These are phyloP conservation scores for Volucella inanis DNA, from an alignment of 2,888 invertebrate species.

Conservation along the genomic window DNA sequence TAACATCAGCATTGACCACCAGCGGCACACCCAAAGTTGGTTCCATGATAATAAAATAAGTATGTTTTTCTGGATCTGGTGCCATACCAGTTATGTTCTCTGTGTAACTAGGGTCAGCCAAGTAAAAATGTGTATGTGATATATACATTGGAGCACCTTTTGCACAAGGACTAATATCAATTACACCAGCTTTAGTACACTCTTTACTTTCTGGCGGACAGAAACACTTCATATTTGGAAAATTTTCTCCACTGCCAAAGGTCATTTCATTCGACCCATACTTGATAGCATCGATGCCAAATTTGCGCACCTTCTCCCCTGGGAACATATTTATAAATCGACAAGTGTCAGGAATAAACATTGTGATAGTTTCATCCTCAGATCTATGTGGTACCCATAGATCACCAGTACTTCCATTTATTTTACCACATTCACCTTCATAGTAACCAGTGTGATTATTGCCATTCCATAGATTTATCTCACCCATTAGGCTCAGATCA, in stretches of 20 bases:
- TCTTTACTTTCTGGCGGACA: constrained; percentile 82
- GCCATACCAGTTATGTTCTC: constrained; percentile 86
- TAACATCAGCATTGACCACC: constrained; percentile 87
- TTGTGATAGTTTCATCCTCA: constrained; percentile 84
- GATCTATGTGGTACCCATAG: constrained; percentile 87
- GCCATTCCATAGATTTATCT: constrained; percentile 88
- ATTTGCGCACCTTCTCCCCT: constrained; percentile 73
- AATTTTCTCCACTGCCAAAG: constrained; percentile 88
- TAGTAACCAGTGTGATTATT: constrained; percentile 84
- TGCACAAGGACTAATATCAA: constrained; percentile 88
- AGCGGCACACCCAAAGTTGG: constrained; percentile 91
- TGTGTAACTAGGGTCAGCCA: constrained; percentile 87
- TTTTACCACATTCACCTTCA: constrained; percentile 86
- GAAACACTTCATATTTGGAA: constrained; percentile 87
- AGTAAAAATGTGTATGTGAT: constrained; percentile 91
- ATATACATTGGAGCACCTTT: constrained; percentile 91
- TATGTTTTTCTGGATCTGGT: constrained; percentile 86
- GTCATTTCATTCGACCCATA: constrained; percentile 85
- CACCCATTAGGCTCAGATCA: constrained; percentile 87
- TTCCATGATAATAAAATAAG: constrained; percentile 88
- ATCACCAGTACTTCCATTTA: constrained; percentile 91
- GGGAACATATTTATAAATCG: constrained; percentile 85
- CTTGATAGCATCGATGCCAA: constrained; percentile 79
- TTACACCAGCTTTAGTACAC: constrained; percentile 85
- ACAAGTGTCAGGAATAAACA: constrained; percentile 91